Evolutionary conservation across 2,113 vertebrate species (phyloP).

Genomic region (Myotis yumanensis): DNA sequence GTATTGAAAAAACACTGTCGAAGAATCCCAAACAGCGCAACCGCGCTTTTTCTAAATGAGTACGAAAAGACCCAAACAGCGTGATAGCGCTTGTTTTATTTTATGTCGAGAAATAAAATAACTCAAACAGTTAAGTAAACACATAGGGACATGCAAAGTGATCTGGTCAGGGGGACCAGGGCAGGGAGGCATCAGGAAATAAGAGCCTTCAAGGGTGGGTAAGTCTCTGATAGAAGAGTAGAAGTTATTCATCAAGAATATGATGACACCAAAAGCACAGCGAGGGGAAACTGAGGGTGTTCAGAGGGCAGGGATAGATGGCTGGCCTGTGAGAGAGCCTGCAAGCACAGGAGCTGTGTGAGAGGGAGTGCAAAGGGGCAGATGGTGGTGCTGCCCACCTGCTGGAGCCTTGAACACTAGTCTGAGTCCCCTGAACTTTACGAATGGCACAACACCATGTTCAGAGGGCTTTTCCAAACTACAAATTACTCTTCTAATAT

Average conservation of each 20-base stretch:
- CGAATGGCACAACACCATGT: background rate
- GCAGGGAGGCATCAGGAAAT: background rate
- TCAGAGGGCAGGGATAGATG: background rate
- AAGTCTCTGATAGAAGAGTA: background rate
- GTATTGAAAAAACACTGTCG: no score
- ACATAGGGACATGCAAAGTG: background rate
- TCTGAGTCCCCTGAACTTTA: background rate
- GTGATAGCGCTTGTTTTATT: no score
- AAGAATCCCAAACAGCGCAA: no score
- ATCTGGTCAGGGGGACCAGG: background rate
- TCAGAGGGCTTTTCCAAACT: background rate
- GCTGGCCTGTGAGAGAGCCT: background rate
- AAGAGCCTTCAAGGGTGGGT: background rate
- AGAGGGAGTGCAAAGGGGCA: background rate
- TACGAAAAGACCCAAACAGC: no score
- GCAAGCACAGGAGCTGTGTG: accelerated
- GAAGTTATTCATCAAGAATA: background rate
- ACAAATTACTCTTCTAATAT: background rate
- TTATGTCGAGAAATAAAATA: no score
- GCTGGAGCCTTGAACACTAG: background rate
- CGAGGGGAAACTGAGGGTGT: background rate
- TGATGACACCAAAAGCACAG: background rate
- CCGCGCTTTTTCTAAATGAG: no score
- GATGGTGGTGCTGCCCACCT: background rate
- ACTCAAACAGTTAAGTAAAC: background rate